These are phyloP conservation scores for Sebastes nivosus DNA, from an alignment of 2,797 vertebrate species.

Conservation along the genomic window DNA sequence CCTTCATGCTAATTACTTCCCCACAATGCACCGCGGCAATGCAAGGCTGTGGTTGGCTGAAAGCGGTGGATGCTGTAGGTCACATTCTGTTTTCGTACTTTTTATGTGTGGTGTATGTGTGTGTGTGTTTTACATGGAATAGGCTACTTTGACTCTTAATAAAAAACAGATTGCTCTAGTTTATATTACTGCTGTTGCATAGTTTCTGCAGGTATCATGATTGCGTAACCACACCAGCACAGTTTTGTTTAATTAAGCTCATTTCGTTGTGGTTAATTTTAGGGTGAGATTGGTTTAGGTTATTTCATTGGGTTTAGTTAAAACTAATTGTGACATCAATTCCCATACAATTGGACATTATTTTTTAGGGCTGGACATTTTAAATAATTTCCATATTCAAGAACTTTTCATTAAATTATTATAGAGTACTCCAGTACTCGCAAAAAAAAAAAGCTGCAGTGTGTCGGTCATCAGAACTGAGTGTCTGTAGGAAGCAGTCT, in stretches of 20 bases:
- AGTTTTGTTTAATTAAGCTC: background rate
- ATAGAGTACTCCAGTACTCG: no score
- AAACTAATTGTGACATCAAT: background rate
- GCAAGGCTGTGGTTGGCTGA: conserved; percentile 63
- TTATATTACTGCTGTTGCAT: conserved; percentile 1
- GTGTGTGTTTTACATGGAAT: conserved; percentile 28
- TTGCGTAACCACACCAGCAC: background rate
- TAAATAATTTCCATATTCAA: background rate
- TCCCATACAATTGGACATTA: background rate
- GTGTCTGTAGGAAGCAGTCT: no score
- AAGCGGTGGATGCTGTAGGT: conserved; percentile 59
- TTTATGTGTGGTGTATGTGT: conserved; percentile 15
- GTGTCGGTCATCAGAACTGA: no score
- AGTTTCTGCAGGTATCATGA: conserved; percentile 9
- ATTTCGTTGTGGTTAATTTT: background rate
- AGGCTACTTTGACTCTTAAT: conserved; percentile 8
- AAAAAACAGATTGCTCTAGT: background rate
- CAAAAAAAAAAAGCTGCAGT: no score
- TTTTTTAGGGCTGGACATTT: background rate
- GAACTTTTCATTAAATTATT: no score
- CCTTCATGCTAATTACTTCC: conserved; percentile 81
- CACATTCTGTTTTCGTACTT: conserved; percentile 46
- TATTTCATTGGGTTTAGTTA: background rate
- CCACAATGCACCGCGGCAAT: conserved; percentile 76
- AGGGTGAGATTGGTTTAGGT: background rate